Conservation (phyloP, 2,113 vertebrate species). For the Rhinopomastus cyanomelas region DNA sequence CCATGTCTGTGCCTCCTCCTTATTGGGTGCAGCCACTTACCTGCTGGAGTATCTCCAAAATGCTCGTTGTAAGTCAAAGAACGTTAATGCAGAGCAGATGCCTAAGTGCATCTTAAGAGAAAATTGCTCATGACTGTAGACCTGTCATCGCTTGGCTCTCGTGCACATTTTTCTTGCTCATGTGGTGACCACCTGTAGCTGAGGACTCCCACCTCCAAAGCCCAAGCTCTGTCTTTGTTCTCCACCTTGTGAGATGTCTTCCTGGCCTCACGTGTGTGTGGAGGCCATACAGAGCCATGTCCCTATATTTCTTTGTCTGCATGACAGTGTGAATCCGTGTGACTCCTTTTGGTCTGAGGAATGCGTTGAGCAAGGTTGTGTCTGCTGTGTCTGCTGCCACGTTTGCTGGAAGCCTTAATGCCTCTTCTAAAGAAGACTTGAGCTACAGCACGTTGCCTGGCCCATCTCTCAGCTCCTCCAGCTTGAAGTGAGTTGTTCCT, state of each 20-base stretch:
- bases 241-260: neutral
- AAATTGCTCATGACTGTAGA: neutral
- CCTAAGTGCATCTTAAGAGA: neutral
- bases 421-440: neutral
- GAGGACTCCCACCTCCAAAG: neutral
- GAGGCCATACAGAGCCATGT: neutral
- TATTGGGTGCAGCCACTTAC: neutral
- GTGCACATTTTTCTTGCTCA: neutral
- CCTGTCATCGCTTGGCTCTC: neutral
- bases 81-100: slow-evolving; percentile 42
- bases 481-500: rapidly evolving
- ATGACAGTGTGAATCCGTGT: rapidly evolving
- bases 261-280: rapidly evolving
- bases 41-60: slow-evolving; percentile 5
- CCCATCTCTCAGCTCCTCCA: neutral
- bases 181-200: slow-evolving; percentile 35
- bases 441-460: neutral
- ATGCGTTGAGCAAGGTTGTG: neutral
- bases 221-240: neutral
- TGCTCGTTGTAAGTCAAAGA: neutral
- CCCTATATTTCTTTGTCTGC: neutral
- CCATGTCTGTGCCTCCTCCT: neutral
- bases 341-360: neutral
- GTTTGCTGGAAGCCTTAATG: neutral
- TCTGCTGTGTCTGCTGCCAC: neutral